Base-by-base conservation (phyloP, 2,888 invertebrate species). In the Punctoribates punctum region DNA sequence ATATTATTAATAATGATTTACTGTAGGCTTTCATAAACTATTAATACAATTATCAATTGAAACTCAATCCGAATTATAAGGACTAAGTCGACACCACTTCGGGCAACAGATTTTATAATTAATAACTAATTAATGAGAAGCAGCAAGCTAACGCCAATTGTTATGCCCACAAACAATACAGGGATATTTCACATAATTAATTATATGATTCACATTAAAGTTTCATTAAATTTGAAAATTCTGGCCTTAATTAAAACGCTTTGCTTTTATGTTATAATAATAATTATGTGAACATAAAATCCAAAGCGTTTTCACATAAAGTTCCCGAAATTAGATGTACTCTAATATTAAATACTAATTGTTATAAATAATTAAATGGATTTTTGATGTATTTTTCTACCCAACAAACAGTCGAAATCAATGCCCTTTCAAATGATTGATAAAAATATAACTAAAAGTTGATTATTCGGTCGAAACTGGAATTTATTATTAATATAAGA, bases 21-120 rank as follows among this genome's bases (percentile, higher is more conserved):
- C 60, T 23, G 60, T 60, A 60, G 25, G 60, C 20, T 60, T 13
- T 60, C 20, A 25, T 60, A 9, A 54, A 46, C n/a, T 51, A 51
- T 13, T 17, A n/a, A 51, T 11, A 42, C 5, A 11, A 54, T 60
- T 25, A 23, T 60, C 11, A 25, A 60, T 23, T 60, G 60, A 11
- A 60, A 60, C 60, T 60, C 20, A 60, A 60, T 60, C 60, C 60
- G 60, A 60, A 60, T 60, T 60, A 60, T 60, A n/a, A 60, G 20
- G 27, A 23, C 60, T 60, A 60, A 23, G 25, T 60, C 20, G 23
- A 60, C 60, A 60, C 20, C 20, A 6, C 15, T 23, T 11, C 15
- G 60, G 60, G 60, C 60, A 60, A 60, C 60, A 60, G 60, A 25
- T 60, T 25, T 60, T 60, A 23, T 60, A 60, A 23, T 42, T 9